These are phyloP conservation scores for Diploptera punctata DNA, from an alignment of 2,888 invertebrate genomes.

Conservation along the genomic window DNA sequence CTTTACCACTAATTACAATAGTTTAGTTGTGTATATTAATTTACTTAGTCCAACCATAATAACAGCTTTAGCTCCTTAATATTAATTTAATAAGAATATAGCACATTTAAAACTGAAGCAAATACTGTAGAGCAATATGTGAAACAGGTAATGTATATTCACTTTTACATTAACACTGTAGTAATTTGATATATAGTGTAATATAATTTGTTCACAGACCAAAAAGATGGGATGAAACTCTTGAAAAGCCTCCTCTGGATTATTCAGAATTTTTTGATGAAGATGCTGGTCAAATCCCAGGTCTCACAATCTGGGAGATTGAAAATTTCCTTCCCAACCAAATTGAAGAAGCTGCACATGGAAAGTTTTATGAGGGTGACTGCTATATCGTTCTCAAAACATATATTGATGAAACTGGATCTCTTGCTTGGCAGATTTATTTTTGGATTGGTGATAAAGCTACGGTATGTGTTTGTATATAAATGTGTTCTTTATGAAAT, in stretches of 20 bases:
- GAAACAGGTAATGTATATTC: too few species aligned
- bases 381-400: conserved; percentile 98
- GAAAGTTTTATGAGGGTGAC: conserved; percentile 99
- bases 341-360: conserved; percentile 91
- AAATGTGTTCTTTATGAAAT: too few species aligned
- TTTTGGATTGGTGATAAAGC: conserved; percentile 99
- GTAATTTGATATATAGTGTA: neutral
- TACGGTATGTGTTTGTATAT: conserved; percentile 79
- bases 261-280: conserved; percentile 98
- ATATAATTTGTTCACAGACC: conserved; percentile 66
- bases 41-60: too few species aligned
- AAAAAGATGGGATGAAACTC: conserved; percentile 94
- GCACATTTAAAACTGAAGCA: too few species aligned
- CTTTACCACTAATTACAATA: too few species aligned
- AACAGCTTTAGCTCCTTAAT: too few species aligned
- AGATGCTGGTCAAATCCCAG: conserved; percentile 91
- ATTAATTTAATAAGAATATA: too few species aligned
- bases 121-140: too few species aligned
- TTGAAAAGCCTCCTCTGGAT: conserved; percentile 94
- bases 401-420: conserved; percentile 79
- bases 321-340: conserved; percentile 98
- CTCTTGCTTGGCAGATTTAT: conserved; percentile 93
- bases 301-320: conserved; percentile 97
- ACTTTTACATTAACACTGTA: neutral
- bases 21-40: too few species aligned